These are phyloP conservation scores for Caenorhabditis imperialis DNA, from an alignment of 2,888 invertebrate genomes.

Conservation along the genomic window DNA sequence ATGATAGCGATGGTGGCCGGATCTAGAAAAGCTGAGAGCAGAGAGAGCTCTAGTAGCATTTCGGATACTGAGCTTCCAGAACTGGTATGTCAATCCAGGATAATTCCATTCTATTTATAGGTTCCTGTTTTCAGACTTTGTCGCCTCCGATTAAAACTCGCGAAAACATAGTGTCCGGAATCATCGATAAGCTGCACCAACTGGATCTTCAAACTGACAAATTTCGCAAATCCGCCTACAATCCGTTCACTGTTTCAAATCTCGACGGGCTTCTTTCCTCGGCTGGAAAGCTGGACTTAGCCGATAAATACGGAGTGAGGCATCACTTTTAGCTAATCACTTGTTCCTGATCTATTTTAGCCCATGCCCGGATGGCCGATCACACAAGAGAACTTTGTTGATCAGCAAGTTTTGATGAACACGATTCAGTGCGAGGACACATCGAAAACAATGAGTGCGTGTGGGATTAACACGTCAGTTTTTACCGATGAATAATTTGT, in stretches of 20 bases:
- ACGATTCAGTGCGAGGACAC: constrained; percentile 21
- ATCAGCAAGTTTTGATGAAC: constrained; percentile 31
- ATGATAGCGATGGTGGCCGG: constrained; percentile 30
- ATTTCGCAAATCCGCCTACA: constrained; percentile 38
- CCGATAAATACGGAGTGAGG: constrained; percentile 32
- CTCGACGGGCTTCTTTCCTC: constrained; percentile 27
- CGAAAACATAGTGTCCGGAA: constrained; percentile 14
- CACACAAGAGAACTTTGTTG: constrained; percentile 20
- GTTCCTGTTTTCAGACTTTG: background rate
- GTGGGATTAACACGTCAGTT: constrained; percentile 40
- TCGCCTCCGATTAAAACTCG: constrained; percentile 9
- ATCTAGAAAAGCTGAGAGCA: background rate
- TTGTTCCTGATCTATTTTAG: too few relatives aligned
- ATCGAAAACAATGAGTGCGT: background rate
- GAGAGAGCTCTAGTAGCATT: constrained; percentile 8
- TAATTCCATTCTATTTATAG: too few relatives aligned
- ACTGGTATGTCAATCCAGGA: constrained; percentile 12
- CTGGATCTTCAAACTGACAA: constrained; percentile 31
- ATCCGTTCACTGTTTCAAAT: constrained; percentile 19
- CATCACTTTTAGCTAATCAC: constrained; percentile 2
- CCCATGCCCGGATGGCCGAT: constrained; percentile 36
- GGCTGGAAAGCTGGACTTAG: constrained; percentile 18
- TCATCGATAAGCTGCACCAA: constrained; percentile 28
- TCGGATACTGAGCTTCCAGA: constrained; percentile 31
- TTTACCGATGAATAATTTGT: background rate